These are phyloP conservation scores for Bombus turneri DNA, from an alignment of 1,140 invertebrate species.

Conservation along the genomic window DNA sequence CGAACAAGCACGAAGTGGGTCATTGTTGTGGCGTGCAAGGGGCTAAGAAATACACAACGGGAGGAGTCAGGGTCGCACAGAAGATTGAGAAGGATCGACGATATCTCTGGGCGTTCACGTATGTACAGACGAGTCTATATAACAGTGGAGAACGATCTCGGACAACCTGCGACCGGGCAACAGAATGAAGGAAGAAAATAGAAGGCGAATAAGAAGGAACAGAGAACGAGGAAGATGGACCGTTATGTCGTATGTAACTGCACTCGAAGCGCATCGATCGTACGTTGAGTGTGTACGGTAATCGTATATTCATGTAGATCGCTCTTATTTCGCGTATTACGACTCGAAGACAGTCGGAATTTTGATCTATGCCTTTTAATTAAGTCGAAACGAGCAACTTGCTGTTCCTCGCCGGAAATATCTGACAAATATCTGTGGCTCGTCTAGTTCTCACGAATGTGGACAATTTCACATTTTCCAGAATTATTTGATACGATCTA, in stretches of 20 bases:
- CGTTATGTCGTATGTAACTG: slow-evolving; percentile 63
- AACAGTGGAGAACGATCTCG: slow-evolving; percentile 48
- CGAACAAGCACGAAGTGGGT: slow-evolving; percentile 54
- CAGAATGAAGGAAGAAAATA: neutral
- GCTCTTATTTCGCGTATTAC: neutral
- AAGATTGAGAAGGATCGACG: slow-evolving; percentile 53
- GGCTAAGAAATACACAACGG: neutral
- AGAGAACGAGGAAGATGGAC: slow-evolving; percentile 54
- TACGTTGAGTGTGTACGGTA: slow-evolving; percentile 44
- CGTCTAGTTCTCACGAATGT: too few species aligned
- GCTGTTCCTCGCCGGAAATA: too few species aligned
- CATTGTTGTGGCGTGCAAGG: slow-evolving; percentile 42
- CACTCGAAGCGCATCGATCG: slow-evolving; percentile 64
- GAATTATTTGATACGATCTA: too few species aligned
- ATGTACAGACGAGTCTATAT: neutral
- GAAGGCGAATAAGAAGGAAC: slow-evolving; percentile 10
- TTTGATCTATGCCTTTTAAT: neutral
- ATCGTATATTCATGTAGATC: slow-evolving; percentile 65
- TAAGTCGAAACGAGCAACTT: too few species aligned
- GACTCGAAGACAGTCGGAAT: neutral
- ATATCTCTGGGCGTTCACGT: slow-evolving; percentile 55
- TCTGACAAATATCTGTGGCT: too few species aligned
- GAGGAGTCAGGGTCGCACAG: slow-evolving; percentile 43
- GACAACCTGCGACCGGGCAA: neutral
- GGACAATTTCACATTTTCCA: too few species aligned